A percentile compares a stretch with the other conserved stretches of the same genome.
Evolutionary conservation across 2,888 invertebrate species (phyloP).

Genomic region (Polyploca ridens): DNA sequence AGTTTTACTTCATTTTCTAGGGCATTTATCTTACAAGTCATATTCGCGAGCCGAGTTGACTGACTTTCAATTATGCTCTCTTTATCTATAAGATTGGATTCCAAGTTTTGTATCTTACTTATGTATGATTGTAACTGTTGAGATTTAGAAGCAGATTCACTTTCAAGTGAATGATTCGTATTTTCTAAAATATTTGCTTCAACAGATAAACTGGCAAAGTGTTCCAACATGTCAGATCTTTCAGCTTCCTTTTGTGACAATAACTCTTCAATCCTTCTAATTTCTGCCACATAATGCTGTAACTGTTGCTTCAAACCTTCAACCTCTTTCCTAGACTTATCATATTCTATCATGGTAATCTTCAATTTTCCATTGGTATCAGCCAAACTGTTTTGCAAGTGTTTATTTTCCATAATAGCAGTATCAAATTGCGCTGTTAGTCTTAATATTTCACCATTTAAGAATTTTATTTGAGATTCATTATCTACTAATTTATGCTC

Average conservation of each 20-base stretch:
- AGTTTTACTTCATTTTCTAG: constrained; percentile 77
- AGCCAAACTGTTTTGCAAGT: constrained; percentile 89
- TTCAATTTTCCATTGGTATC: constrained; percentile 86
- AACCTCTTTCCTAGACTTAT: constrained; percentile 88
- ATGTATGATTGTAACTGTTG: constrained; percentile 79
- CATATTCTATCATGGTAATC: constrained; percentile 87
- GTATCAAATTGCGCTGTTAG: constrained; percentile 84
- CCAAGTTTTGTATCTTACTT: constrained; percentile 84
- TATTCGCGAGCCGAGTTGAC: constrained; percentile 62
- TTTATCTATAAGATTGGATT: constrained; percentile 84
- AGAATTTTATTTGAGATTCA: constrained; percentile 81
- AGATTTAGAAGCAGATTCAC: constrained; percentile 89
- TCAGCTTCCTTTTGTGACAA: constrained; percentile 90
- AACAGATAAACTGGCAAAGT: constrained; percentile 90
- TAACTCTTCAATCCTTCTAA: constrained; percentile 91
- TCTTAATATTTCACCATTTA: constrained; percentile 85
- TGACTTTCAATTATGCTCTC: constrained; percentile 72
- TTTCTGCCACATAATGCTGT: constrained; percentile 92
- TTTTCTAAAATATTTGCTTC: constrained; percentile 91
- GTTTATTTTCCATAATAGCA: constrained; percentile 87
- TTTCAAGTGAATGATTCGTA: constrained; percentile 91
- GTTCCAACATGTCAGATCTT: constrained; percentile 91
- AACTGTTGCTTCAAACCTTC: constrained; percentile 90
- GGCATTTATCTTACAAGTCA: constrained; percentile 68
- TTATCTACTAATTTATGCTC: constrained; percentile 79